Evolutionary conservation across 2,113 vertebrate species (phyloP).

Genomic region (Pseudopipra pipra): DNA sequence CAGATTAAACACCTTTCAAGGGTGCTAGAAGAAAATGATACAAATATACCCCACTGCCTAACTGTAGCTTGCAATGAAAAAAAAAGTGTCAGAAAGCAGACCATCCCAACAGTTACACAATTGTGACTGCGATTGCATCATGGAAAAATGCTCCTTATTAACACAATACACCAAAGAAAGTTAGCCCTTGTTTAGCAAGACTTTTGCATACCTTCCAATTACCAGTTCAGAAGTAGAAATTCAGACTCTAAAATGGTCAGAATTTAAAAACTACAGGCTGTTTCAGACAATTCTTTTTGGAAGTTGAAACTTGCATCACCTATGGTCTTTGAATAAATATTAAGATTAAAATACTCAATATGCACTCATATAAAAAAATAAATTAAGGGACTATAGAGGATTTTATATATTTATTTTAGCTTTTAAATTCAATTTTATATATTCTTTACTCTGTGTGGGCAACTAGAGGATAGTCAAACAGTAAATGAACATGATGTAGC

Average conservation of each 20-base stretch:
- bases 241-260: neutral
- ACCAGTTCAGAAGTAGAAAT: neutral
- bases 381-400: neutral
- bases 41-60: fast-evolving
- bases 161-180: neutral
- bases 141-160: neutral
- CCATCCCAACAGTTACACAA: neutral
- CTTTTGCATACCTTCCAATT: neutral
- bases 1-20: neutral
- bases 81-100: neutral
- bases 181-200: neutral
- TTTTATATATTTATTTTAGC: neutral
- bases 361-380: neutral
- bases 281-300: neutral
- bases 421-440: neutral
- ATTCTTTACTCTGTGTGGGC: neutral
- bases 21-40: neutral
- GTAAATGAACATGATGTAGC: neutral
- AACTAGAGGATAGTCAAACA: neutral
- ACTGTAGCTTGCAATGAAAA: neutral
- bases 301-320: neutral
- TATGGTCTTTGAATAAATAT: neutral
- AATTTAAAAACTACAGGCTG: neutral
- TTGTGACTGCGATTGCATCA: neutral
- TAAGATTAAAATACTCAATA: neutral